Base-by-base conservation (phyloP, 2,797 vertebrate species). In the Peromyscus melanophrys region DNA sequence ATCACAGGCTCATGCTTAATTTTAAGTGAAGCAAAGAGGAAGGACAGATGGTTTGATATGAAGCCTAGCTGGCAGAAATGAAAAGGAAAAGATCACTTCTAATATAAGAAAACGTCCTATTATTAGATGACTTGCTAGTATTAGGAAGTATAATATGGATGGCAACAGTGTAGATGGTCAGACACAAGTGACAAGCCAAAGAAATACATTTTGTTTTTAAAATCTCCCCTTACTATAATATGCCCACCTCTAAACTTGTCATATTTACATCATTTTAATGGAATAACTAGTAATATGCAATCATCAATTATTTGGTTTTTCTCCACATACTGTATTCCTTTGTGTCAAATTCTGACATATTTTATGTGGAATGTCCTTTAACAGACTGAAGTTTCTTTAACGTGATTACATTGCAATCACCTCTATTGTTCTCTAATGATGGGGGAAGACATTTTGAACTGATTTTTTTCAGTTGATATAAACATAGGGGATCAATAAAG, bases 391-490 rank as follows among this genome's bases (percentile, higher is more conserved):
- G 21, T 16, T 93, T 96, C 92, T 78, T 31, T 77, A 76, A 93
- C 10, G 23, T 63, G 34, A 80, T 95, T 96, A 83, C 61, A 81
- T 63, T 11, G 31, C 37, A 92, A 94, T 95, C 76, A 93, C 84
- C 90, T 85, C 65, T 96, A 82, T 85, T 97, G 40, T 95, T 31
- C 59, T 89, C 4, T 46, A 92, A 89, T 85, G 27, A 92, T 69
- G 34, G 76, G 19, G 19, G 81, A 84, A 87, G 19, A 82, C 43
- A 43, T 34, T 67, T 52, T 77, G 34, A 37, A 80, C 31, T 92
- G 83, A 84, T 85, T 75, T 84, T 85, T 94, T 31, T n/a, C 46
- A 49, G 67, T 14, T 77, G 23, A 95, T 27, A 93, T 92, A 93
- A 87, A 94, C 82, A 52, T 85, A 14, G 25, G 43, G 63, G 16